Evolutionary conservation across 92 coral and sea anemone species (phyloP).

Genomic region (Paramuricea clavata): DNA sequence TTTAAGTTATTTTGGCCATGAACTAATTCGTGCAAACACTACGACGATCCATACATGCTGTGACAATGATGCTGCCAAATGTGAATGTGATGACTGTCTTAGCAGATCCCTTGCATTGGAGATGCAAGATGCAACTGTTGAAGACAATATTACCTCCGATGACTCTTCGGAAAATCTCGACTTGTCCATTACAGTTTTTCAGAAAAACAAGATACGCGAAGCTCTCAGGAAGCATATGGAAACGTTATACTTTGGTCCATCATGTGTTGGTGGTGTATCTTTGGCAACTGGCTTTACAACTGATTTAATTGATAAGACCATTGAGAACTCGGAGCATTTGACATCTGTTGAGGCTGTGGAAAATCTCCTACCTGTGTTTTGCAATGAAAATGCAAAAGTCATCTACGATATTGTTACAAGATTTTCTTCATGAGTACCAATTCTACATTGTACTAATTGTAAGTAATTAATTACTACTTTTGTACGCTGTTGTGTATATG

Average conservation of each 20-base stretch:
- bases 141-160: neutral
- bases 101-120: neutral
- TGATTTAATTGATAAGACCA: neutral
- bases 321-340: neutral
- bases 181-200: neutral
- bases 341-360: neutral
- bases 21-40: conserved; percentile 10
- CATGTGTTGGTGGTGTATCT: neutral
- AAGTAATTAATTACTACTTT: too few species aligned
- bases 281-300: neutral
- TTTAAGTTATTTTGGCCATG: conserved; percentile 54
- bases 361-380: conserved; percentile 49
- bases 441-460: neutral
- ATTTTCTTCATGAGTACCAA: neutral
- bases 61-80: conserved; percentile 50
- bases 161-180: neutral
- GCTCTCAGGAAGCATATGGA: neutral
- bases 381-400: conserved; percentile 52
- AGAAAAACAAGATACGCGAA: neutral
- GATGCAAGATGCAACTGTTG: neutral
- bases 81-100: conserved; percentile 62
- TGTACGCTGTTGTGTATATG: too few species aligned
- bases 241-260: neutral
- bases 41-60: conserved; percentile 60
- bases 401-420: conserved; percentile 36